Evolutionary conservation across 2,113 vertebrate species (phyloP).

Genomic region (Tympanuchus pallidicinctus): DNA sequence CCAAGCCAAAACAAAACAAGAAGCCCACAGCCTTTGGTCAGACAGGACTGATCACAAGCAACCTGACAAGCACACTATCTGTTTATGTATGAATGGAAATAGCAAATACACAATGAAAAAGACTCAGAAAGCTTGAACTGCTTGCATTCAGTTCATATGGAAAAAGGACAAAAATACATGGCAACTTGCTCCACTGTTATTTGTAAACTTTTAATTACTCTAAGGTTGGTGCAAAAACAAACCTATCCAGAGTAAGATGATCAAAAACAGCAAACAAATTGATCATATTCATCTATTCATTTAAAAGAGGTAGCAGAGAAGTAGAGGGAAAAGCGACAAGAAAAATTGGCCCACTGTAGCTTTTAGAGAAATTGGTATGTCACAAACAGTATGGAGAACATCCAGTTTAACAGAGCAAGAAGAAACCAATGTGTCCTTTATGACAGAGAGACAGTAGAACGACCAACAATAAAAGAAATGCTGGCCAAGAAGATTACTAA

Average conservation of each 20-base stretch:
- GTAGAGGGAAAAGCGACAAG: accelerated
- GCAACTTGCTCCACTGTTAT: background rate
- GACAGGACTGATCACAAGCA: background rate
- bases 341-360: background rate
- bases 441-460: background rate
- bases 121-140: background rate
- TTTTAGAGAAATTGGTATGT: background rate
- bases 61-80: background rate
- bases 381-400: background rate
- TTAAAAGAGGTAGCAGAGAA: background rate
- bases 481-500: background rate
- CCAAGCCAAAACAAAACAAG: background rate
- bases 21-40: background rate
- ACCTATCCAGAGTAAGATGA: accelerated
- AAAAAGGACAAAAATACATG: background rate
- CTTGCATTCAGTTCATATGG: background rate
- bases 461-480: background rate
- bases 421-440: background rate
- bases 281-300: no score
- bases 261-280: background rate
- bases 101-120: background rate
- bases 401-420: background rate
- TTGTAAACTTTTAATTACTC: background rate
- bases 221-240: background rate
- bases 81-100: background rate